Percentiles rank a stretch among this genome's conserved stretches.
Evolutionary conservation across 1,140 invertebrate species (phyloP).

Genomic region (Heterodera carotae): DNA sequence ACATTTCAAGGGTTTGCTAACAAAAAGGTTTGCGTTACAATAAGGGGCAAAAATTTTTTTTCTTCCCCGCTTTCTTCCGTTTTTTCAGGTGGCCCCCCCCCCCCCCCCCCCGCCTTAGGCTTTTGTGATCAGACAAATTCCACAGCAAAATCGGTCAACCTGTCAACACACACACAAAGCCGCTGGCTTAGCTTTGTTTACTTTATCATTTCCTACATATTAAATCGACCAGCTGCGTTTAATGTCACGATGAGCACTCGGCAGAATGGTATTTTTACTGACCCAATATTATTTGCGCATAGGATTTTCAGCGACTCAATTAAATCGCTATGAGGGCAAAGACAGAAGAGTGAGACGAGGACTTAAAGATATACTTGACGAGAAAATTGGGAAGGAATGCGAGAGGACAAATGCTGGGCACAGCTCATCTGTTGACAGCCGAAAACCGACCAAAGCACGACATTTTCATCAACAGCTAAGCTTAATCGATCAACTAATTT

Average conservation of each 20-base stretch:
- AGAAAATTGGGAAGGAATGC: background rate
- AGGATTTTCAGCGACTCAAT: background rate
- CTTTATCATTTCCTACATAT: background rate
- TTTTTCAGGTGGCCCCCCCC: too few relatives aligned
- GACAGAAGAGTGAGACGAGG: background rate
- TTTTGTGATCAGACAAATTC: too few relatives aligned
- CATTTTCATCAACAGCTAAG: background rate
- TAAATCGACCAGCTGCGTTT: background rate
- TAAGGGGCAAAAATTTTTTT: too few relatives aligned
- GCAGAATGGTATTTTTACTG: constrained; percentile 4
- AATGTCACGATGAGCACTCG: constrained; percentile 2
- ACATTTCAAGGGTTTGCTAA: too few relatives aligned
- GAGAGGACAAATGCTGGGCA: constrained; percentile 1
- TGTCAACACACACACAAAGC: background rate
- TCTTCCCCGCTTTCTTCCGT: too few relatives aligned
- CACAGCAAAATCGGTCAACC: background rate
- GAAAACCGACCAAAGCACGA: background rate
- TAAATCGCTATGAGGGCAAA: constrained; percentile 1
- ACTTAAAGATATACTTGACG: background rate
- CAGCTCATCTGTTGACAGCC: background rate
- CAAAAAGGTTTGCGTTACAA: too few relatives aligned
- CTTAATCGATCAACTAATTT: background rate
- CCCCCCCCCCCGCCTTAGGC: too few relatives aligned
- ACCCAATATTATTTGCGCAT: constrained; percentile 17
- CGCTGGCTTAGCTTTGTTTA: background rate